Evolutionary conservation across 1,140 invertebrate genomes (phyloP), one percentile per base, ranked within the genome.

Genomic region (Lerema accius): DNA sequence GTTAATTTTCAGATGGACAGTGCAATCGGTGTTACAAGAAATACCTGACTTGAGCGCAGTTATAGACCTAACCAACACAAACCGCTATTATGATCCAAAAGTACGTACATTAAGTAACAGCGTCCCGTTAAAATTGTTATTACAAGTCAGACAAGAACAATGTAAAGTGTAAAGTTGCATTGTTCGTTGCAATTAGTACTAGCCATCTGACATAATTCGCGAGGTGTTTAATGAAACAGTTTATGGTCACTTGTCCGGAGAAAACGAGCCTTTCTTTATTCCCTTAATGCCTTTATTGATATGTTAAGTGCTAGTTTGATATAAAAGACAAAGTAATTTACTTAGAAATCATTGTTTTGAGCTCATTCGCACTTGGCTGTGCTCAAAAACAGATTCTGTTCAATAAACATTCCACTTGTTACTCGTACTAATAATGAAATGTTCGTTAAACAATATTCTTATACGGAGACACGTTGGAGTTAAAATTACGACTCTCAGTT

Each of bases 1-100:
- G n/a, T n/a, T n/a, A n/a, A n/a, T 74, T 84, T 84, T 58, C 80
- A 90, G 87, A 80, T 90, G 87, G 87, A 78, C 82, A 50, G 78
- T 87, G 23, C 63, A 73, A 39, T 51, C 69, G 3, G 76, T 90
- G 17, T 55, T 88, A 28, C 6, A 59, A 35, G 61, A 69, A 63
- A 67, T 90, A 46, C 85, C 87, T 0, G 84, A 80, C 32, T 67
- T 90, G 45, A 76, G 79, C 7, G 81, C 76, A 32, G 84, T 90
- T 9, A 80, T 90, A 56, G 87, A 90, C 46, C 65, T 90, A 35
- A 90, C 87, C 0, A 88, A 90, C 55, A 90, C 87, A 23, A 55
- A 58, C 14, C 71, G 76, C 17, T 90, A 90, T 65, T 90, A 90
- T 48, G 64, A 84, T 55, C 82, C 85, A 40, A 28, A 46, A 65